Percentiles rank a stretch among this genome's conserved stretches.
Evolutionary conservation across 2,797 vertebrate species (phyloP).

Genomic region (Argya squamiceps): DNA sequence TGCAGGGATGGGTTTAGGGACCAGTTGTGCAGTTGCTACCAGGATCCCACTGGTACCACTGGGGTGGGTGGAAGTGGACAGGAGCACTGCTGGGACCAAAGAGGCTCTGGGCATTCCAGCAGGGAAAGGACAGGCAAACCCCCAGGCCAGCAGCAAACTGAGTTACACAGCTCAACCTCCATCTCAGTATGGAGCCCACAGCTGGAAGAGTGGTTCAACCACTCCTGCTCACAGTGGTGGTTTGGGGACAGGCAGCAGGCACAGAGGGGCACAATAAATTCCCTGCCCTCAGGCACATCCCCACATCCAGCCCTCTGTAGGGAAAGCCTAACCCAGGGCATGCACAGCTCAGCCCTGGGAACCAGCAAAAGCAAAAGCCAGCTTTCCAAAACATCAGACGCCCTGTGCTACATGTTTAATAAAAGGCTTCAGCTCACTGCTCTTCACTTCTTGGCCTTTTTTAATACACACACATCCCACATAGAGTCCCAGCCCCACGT

Average conservation of each 20-base stretch:
- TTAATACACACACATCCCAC: rapidly evolving
- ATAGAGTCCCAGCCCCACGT: rapidly evolving
- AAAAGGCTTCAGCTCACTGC: background rate
- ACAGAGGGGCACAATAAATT: too few relatives aligned
- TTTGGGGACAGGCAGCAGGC: rapidly evolving
- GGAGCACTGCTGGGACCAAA: too few relatives aligned
- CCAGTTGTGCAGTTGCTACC: rapidly evolving
- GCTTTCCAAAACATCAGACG: background rate
- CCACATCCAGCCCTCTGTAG: background rate
- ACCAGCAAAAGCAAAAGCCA: background rate
- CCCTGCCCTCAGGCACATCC: too few relatives aligned
- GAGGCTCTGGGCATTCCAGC: background rate
- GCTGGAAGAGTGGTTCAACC: background rate
- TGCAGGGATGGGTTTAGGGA: background rate
- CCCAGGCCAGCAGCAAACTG: background rate
- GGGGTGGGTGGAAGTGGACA: rapidly evolving
- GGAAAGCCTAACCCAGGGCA: background rate
- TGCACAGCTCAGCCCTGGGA: rapidly evolving
- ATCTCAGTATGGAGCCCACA: background rate
- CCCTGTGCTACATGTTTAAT: rapidly evolving
- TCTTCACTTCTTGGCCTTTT: background rate
- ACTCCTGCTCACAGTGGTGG: rapidly evolving
- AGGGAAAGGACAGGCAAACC: rapidly evolving
- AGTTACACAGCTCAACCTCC: background rate
- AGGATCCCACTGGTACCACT: too few relatives aligned